A percentile compares a stretch with the other conserved stretches of the same genome.
phyloP scores from a whole-genome alignment of 2,113 vertebrate genomes.

The Nicator chloris region DNA sequence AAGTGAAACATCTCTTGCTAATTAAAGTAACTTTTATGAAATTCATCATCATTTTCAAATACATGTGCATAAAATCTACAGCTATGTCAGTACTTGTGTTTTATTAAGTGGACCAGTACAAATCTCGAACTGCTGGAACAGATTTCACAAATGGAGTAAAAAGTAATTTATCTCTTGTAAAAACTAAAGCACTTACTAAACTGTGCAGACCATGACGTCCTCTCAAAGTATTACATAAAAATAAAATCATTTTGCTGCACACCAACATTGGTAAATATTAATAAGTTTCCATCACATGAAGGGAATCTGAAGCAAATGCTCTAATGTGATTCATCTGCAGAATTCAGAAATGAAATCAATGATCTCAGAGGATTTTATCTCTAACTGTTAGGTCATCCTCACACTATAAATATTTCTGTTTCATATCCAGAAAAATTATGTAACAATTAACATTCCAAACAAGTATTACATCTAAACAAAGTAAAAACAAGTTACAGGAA shows the following conservation, averaged over 20 bases:
- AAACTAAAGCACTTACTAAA: background rate
- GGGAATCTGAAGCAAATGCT: background rate
- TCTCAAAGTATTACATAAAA: background rate
- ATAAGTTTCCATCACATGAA: background rate
- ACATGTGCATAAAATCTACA: background rate
- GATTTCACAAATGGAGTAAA: background rate
- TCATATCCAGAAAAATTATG: background rate
- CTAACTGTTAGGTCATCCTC: background rate
- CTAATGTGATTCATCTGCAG: background rate
- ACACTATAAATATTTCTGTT: constrained; percentile 4
- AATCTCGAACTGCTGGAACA: background rate
- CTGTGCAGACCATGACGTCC: background rate
- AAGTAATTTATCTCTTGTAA: background rate
- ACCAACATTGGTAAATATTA: background rate
- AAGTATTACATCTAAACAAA: background rate
- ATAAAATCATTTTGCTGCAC: background rate
- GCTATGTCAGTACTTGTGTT: background rate
- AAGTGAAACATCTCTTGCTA: background rate
- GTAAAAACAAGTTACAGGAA: background rate
- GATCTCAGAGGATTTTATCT: background rate
- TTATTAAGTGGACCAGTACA: background rate
- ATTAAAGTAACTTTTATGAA: background rate
- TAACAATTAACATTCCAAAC: background rate
- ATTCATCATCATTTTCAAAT: background rate
- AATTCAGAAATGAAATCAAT: background rate